Evolutionary conservation across 2,888 invertebrate species (phyloP).

Genomic region (Zygothrica quintamaculata): DNA sequence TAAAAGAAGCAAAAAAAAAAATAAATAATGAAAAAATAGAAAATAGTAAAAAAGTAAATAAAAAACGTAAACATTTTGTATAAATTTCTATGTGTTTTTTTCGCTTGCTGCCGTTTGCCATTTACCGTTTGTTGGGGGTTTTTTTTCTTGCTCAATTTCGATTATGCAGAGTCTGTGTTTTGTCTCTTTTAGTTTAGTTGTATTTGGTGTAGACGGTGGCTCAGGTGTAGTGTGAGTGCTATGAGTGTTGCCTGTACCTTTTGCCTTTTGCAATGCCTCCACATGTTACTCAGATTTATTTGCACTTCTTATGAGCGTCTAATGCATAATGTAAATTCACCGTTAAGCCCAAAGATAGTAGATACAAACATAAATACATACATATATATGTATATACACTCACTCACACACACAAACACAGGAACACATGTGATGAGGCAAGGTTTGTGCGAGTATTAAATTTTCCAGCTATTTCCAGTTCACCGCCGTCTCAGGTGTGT

Average conservation of each 20-base stretch:
- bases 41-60: neutral
- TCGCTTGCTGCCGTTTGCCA: too few species aligned
- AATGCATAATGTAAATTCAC: slow-evolving; percentile 38
- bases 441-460: neutral
- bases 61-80: too few species aligned
- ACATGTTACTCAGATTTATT: slow-evolving; percentile 40
- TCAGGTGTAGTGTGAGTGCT: neutral
- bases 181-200: too few species aligned
- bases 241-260: neutral
- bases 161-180: too few species aligned
- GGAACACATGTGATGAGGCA: neutral
- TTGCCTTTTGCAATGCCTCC: slow-evolving; percentile 1
- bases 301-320: slow-evolving; percentile 39
- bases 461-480: neutral
- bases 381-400: too few species aligned
- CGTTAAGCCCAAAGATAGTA: slow-evolving; percentile 11
- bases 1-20: neutral
- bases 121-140: too few species aligned
- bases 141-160: too few species aligned
- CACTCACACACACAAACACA: too few species aligned
- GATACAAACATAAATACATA: neutral
- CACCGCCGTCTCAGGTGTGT: neutral
- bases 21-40: neutral
- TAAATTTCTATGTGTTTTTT: too few species aligned
- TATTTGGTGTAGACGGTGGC: neutral